Percentiles rank a stretch among this genome's conserved stretches.
These are phyloP conservation scores for Brachypteracias leptosomus DNA, from an alignment of 2,113 vertebrate genomes.

Conservation along the genomic window DNA sequence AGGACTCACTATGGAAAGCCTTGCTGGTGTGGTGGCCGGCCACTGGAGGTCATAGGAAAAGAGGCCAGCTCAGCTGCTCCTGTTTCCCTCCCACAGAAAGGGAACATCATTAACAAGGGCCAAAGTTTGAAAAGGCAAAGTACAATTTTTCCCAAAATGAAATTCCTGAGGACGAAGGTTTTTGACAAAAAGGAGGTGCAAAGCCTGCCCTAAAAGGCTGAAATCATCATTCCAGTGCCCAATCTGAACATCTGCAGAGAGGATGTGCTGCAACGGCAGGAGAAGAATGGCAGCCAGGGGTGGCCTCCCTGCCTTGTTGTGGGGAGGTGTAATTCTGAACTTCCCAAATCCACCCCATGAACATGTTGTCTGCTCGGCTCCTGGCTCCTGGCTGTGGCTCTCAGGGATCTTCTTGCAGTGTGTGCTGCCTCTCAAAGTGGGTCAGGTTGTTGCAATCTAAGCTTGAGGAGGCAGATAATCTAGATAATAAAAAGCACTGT, in stretches of 20 bases:
- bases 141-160: neutral
- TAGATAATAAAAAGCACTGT: neutral
- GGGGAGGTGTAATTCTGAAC: neutral
- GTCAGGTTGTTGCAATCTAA: neutral
- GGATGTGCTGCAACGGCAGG: neutral
- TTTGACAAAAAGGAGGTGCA: neutral
- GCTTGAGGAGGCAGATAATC: neutral
- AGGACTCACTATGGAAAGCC: neutral
- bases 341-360: neutral
- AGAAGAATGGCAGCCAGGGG: neutral
- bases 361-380: fast-evolving
- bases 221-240: neutral
- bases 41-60: neutral
- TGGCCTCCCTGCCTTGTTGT: neutral
- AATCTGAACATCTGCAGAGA: neutral
- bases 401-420: neutral
- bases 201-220: neutral
- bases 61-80: neutral
- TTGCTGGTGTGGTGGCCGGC: fast-evolving
- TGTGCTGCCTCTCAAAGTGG: neutral
- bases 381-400: neutral
- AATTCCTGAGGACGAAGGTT: neutral
- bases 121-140: neutral
- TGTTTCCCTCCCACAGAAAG: neutral
- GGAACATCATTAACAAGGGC: neutral